Evolutionary conservation across 2,888 invertebrate species (phyloP).

Genomic region (Meliscaeva auricollis): DNA sequence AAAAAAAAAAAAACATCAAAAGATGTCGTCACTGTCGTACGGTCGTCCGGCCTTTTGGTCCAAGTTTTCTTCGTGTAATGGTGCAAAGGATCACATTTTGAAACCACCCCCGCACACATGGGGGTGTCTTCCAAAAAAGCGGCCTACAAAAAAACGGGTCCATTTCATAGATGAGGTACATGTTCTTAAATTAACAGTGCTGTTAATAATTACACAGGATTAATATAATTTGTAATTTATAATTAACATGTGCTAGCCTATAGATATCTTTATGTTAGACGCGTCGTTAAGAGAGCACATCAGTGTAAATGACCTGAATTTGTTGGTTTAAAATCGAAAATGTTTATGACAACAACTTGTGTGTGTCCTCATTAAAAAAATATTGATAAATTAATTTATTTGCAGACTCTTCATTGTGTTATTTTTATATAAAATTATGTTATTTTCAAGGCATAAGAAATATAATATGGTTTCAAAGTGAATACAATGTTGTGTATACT

Average conservation of each 20-base stretch:
- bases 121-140: constrained; percentile 71
- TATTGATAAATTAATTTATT: constrained; percentile 53
- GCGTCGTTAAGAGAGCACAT: background rate
- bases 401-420: background rate
- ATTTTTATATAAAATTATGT: constrained; percentile 11
- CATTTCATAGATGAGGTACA: constrained; percentile 82
- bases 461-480: background rate
- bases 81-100: constrained; percentile 47
- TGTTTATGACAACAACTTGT: constrained; percentile 50
- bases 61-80: constrained; percentile 77
- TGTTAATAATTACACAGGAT: constrained; percentile 8
- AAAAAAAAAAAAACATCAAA: constrained; percentile 19
- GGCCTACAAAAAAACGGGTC: constrained; percentile 83
- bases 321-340: constrained; percentile 24
- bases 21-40: constrained; percentile 77
- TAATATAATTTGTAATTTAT: constrained; percentile 55
- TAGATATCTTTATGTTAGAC: constrained; percentile 32
- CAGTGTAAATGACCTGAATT: constrained; percentile 60
- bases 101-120: constrained; percentile 46
- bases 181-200: constrained; percentile 4
- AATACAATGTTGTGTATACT: no score
- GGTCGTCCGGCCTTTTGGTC: constrained; percentile 82
- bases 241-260: constrained; percentile 47
- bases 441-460: constrained; percentile 16
- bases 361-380: constrained; percentile 37